These are phyloP conservation scores for Orientallactaga bullata DNA, from an alignment of 2,113 vertebrate genomes.

Conservation along the genomic window DNA sequence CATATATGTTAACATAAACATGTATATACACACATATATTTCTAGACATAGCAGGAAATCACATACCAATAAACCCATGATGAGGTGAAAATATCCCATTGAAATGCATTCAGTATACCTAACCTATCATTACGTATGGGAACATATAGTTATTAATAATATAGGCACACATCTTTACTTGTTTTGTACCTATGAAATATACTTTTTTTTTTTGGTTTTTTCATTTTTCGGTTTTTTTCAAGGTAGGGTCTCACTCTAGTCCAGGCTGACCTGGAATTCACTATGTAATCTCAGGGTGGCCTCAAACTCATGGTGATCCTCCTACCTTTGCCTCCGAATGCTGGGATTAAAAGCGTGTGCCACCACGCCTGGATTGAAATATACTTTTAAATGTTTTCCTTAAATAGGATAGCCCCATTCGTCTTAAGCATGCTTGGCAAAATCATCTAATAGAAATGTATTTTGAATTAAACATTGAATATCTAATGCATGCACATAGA, in stretches of 20 bases:
- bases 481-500: not conserved
- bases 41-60: not conserved
- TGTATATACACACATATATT: not conserved
- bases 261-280: no score
- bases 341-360: no score
- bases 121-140: not conserved
- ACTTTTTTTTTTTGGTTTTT: not conserved
- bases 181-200: not conserved
- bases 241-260: no score
- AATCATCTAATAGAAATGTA: not conserved
- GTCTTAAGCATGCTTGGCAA: not conserved
- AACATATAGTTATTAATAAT: not conserved
- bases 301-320: no score
- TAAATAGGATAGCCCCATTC: not conserved
- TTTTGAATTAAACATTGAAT: conserved; percentile 28
- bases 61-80: not conserved
- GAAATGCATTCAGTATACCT: not conserved
- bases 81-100: not conserved
- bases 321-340: no score
- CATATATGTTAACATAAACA: not conserved
- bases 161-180: not conserved
- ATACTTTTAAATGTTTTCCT: not conserved
- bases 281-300: no score
- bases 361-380: no score
- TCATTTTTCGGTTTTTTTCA: no score